Base-by-base conservation (phyloP, 1,140 invertebrate genomes). In the Metopolophium dirhodum region DNA sequence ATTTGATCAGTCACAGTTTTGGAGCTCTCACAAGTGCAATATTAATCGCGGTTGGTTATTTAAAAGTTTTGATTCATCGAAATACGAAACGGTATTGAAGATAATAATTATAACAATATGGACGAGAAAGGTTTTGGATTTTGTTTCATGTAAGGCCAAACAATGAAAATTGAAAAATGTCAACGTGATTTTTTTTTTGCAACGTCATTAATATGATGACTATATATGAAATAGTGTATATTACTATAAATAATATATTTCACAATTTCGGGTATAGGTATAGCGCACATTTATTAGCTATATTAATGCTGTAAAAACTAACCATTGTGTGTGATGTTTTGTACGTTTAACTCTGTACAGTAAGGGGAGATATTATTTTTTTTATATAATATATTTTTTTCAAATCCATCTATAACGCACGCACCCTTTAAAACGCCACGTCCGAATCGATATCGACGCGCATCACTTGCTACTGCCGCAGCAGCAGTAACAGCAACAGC, bases 371-470 rank as follows among this genome's bases (percentile, higher is more conserved):
- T 14, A 35, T 88, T 85, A 54, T 88, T 88, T 35, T 4, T 14
- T n/a, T 77, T 77, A 37, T 77, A 77, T 77, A 18, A 35, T 88
- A 41, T 90, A 68, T 20, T 68, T 57, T 89, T 54, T 90, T 68
- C 51, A 6, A 68, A 90, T 90, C 37, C n/a, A 77, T 68, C 57
- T 11, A 51, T 51, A 61, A 90, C 51, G 6, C 57, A 35, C 57
- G 37, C 57, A 68, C 89, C 89, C 89, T 68, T 90, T 90, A 45
- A 90, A 90, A 45, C 89, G 89, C 68, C 54, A 90, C 89, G 54
- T 90, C 26, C 26, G 89, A 90, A 90, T 90, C 89, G 57, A 90
- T 90, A 45, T 90, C 45, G 89, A 90, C 57, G 89, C 89, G 89
- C 89, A 90, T 90, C 89, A 61, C 87, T 77, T 89, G 51, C 87